Evolutionary conservation across 2,888 invertebrate genomes (phyloP).

Genomic region (Liposcelis brunnea): DNA sequence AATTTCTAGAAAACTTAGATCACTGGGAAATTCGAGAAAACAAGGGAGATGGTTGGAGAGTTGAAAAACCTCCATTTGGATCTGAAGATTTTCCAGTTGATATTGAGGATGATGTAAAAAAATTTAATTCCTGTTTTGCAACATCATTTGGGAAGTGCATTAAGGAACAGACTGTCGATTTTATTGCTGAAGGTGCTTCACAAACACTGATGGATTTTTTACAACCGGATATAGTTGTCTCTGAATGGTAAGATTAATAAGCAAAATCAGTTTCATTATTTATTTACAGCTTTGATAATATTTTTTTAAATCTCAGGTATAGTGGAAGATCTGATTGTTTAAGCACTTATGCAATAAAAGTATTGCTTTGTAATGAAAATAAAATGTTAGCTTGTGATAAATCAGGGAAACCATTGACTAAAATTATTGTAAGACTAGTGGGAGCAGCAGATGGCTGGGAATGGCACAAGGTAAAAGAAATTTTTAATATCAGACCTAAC

Average conservation of each 20-base stretch:
- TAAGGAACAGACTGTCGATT: conserved; percentile 21
- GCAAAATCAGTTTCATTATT: too few species aligned
- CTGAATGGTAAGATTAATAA: conserved; percentile 18
- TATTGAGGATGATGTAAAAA: neutral
- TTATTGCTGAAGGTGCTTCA: conserved; percentile 18
- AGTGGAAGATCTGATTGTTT: too few species aligned
- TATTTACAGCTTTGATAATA: too few species aligned
- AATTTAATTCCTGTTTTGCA: conserved; percentile 17
- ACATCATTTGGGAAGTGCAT: conserved; percentile 20
- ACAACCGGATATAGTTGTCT: conserved; percentile 21
- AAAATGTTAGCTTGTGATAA: too few species aligned
- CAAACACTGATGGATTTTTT: conserved; percentile 19
- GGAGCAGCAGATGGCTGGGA: too few species aligned
- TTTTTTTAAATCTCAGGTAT: too few species aligned
- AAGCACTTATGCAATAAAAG: too few species aligned
- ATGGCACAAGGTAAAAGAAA: too few species aligned
- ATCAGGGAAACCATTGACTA: too few species aligned
- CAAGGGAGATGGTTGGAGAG: conserved; percentile 15
- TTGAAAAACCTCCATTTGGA: conserved; percentile 17
- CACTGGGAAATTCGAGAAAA: conserved; percentile 11
- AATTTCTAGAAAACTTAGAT: conserved; percentile 8
- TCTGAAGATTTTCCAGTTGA: conserved; percentile 15
- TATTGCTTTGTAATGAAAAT: too few species aligned
- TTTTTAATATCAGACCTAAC: too few species aligned
- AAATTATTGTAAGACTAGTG: too few species aligned